phyloP scores from a whole-genome alignment of 2,888 invertebrate species.

The Linnaemya tessellans region DNA sequence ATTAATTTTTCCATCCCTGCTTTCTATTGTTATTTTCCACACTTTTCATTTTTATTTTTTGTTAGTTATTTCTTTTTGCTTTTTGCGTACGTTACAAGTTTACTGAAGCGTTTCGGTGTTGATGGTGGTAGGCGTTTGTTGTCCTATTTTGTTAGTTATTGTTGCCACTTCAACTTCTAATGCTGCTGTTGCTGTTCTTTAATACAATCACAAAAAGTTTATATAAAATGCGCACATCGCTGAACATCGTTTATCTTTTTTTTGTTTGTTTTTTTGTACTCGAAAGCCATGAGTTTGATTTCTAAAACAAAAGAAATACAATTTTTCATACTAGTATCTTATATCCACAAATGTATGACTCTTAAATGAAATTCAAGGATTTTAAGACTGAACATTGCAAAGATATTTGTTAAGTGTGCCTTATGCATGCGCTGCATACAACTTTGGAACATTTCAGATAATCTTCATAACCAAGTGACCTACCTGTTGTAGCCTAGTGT shows the following conservation, averaged over 20 bases:
- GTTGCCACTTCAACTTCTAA: constrained; percentile 9
- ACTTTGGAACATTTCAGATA: too few species aligned
- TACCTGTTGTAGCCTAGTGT: too few species aligned
- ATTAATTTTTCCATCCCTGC: neutral
- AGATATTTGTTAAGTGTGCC: neutral
- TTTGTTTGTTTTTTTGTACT: neutral
- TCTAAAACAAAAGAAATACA: neutral
- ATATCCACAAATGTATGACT: neutral
- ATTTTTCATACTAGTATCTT: neutral
- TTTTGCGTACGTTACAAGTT: constrained; percentile 41
- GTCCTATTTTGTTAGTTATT: constrained; percentile 15
- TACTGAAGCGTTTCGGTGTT: constrained; percentile 57
- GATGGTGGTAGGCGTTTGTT: constrained; percentile 65
- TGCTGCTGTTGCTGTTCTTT: constrained; percentile 19
- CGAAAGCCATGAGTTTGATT: neutral
- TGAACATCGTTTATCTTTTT: constrained; percentile 41
- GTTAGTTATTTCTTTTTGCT: constrained; percentile 12
- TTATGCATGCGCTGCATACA: too few species aligned
- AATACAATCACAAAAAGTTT: constrained; percentile 59
- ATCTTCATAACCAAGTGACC: too few species aligned
- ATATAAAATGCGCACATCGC: constrained; percentile 14
- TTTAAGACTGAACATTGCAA: neutral
- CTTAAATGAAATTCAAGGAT: neutral
- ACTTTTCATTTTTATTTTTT: neutral
- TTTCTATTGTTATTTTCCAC: neutral